A percentile compares a stretch with the other conserved stretches of the same genome.
phyloP scores from a whole-genome alignment of 2,888 invertebrate species.

The Apamea monoglypha region DNA sequence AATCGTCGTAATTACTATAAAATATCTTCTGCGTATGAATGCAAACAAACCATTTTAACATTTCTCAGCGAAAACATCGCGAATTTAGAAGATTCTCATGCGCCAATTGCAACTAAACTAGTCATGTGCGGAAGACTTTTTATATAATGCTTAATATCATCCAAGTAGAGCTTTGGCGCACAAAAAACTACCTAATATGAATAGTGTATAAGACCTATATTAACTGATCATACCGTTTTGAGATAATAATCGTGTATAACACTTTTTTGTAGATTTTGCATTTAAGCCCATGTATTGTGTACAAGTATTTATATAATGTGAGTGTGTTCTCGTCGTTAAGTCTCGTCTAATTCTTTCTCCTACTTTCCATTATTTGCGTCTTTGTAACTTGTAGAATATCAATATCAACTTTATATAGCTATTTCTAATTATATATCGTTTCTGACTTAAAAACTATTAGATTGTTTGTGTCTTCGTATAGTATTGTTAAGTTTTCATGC shows the following conservation, averaged over 20 bases:
- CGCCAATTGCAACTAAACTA: conserved; percentile 69
- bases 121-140: conserved; percentile 65
- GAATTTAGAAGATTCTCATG: conserved; percentile 35
- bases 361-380: conserved; percentile 65
- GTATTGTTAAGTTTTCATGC: conserved; percentile 61
- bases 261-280: conserved; percentile 88
- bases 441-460: conserved; percentile 31
- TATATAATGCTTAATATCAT: conserved; percentile 82
- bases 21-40: conserved; percentile 73
- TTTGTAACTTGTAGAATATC: conserved; percentile 52
- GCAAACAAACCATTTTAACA: conserved; percentile 47
- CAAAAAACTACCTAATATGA: conserved; percentile 81
- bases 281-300: conserved; percentile 89
- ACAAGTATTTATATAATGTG: conserved; percentile 86
- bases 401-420: conserved; percentile 25
- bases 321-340: conserved; percentile 81
- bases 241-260: conserved; percentile 88
- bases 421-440: conserved; percentile 25
- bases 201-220: conserved; percentile 85
- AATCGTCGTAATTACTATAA: conserved; percentile 72
- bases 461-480: conserved; percentile 52
- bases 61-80: conserved; percentile 9
- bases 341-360: conserved; percentile 76
- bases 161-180: conserved; percentile 88
- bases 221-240: conserved; percentile 86